Evolutionary conservation across 2,888 invertebrate species (phyloP), one percentile per base, ranked within the genome.

Genomic region (Acleris sparsana): DNA sequence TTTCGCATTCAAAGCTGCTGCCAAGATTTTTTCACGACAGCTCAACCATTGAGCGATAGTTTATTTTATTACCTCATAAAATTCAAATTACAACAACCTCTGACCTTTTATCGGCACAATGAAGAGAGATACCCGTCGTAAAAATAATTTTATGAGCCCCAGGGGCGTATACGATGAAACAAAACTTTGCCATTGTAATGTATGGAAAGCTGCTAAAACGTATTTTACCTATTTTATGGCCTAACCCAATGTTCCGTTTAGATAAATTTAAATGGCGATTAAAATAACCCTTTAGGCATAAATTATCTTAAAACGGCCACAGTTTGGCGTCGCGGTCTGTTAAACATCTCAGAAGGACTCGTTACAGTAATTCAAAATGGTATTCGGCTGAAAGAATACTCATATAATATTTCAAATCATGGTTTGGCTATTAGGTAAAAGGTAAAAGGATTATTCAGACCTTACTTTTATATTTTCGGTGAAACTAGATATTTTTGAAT

Each of bases 41-140:
- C 57, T 55, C 60, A 56, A 66, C 53, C 62, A 60, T 66, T 64
- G 60, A 64, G 66, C 69, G 68, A 75, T 71, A 74, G 76, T 73
- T 77, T 74, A 74, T 68, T 75, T 77, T 75, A 79, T 67, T 73
- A 73, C 69, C 71, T 70, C 73, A 79, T 79, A 77, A 80, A 79
- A 74, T 73, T 75, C 73, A 74, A 76, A 78, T 78, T 79, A 77
- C 75, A 75, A 72, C 75, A 73, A 74, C 74, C 73, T 70, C 73
- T 72, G 74, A 76, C 74, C 76, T 75, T 79, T 76, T 77, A 78
- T 76, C 72, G 71, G 70, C 68, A 63, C 73, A 75, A 78, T 78
- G 79, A 78, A 77, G 70, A 65, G 70, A 71, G 71, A 73, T 73
- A 72, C 68, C 71, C 69, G 65, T 76, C 77, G 74, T 79, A 77